A percentile compares a stretch with the other conserved stretches of the same genome.
Conservation (phyloP, 2,797 vertebrate species). For the Staurois parvus region DNA sequence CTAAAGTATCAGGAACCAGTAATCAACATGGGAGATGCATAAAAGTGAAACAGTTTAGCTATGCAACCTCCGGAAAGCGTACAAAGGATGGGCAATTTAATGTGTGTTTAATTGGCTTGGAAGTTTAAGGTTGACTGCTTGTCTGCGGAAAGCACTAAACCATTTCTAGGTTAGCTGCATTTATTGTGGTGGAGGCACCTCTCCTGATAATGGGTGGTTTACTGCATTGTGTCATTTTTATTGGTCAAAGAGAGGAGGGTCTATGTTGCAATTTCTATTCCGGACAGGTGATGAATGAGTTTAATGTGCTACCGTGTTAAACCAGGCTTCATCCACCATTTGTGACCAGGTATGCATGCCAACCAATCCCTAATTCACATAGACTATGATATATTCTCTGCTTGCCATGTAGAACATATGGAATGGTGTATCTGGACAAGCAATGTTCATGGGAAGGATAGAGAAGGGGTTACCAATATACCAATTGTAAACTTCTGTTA, state of each 20-base stretch:
- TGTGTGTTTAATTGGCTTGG: constrained; percentile 53
- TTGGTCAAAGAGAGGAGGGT: constrained; percentile 22
- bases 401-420: not conserved
- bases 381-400: not conserved
- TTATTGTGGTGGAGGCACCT: constrained; percentile 50
- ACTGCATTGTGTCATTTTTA: constrained; percentile 50
- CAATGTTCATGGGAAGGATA: no score
- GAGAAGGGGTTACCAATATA: not conserved
- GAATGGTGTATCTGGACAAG: not conserved
- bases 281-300: constrained; percentile 27
- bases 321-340: constrained; percentile 3
- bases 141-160: constrained; percentile 49
- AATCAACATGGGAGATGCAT: constrained; percentile 20
- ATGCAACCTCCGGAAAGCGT: constrained; percentile 27
- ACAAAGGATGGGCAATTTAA: constrained; percentile 50
- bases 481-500: not conserved
- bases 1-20: not conserved
- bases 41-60: constrained; percentile 6
- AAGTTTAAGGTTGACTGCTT: constrained; percentile 54
- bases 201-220: constrained; percentile 44
- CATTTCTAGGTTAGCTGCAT: constrained; percentile 50
- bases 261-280: constrained; percentile 23
- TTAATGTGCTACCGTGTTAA: constrained; percentile 7
- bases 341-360: not conserved
- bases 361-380: not conserved